These are phyloP conservation scores for Sparidentex hasta DNA, from an alignment of 2,797 vertebrate genomes.

Conservation along the genomic window DNA sequence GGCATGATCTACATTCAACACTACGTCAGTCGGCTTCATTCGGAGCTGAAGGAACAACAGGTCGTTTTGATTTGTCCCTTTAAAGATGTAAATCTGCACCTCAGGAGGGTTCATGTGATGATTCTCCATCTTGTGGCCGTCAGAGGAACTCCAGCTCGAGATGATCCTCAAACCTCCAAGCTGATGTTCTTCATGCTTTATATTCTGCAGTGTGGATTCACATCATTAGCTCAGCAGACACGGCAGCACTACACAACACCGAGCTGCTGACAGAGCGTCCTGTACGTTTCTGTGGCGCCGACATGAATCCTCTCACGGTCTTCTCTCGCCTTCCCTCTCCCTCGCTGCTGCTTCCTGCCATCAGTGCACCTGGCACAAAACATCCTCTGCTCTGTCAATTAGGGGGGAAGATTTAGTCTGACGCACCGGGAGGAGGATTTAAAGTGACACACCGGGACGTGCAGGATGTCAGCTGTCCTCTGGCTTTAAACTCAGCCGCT, in stretches of 20 bases:
- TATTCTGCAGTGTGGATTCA: slow-evolving; percentile 1
- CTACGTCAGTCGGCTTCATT: no score
- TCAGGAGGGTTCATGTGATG: background rate
- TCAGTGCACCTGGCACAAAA: slow-evolving; percentile 35
- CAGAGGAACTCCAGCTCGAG: background rate
- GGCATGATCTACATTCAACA: no score
- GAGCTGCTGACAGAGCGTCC: slow-evolving; percentile 3
- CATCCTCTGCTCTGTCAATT: slow-evolving; percentile 67
- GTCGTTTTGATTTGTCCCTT: no score
- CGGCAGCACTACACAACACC: background rate
- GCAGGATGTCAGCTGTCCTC: slow-evolving; percentile 61
- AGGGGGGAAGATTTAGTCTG: slow-evolving; percentile 54
- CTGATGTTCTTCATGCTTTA: background rate
- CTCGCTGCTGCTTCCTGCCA: slow-evolving; percentile 25
- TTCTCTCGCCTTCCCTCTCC: background rate
- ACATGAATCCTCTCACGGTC: slow-evolving; percentile 10
- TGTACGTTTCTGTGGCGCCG: background rate
- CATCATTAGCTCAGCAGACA: background rate
- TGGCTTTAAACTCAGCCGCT: slow-evolving; percentile 39
- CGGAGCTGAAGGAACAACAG: no score
- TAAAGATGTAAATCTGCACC: background rate
- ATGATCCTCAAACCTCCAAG: background rate
- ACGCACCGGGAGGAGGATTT: slow-evolving; percentile 41
- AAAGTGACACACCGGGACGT: slow-evolving; percentile 41
- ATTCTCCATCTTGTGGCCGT: slow-evolving; percentile 1